Evolutionary conservation across 1,140 invertebrate species (phyloP), one percentile per base, ranked within the genome.

Genomic region (Ostrea edulis): DNA sequence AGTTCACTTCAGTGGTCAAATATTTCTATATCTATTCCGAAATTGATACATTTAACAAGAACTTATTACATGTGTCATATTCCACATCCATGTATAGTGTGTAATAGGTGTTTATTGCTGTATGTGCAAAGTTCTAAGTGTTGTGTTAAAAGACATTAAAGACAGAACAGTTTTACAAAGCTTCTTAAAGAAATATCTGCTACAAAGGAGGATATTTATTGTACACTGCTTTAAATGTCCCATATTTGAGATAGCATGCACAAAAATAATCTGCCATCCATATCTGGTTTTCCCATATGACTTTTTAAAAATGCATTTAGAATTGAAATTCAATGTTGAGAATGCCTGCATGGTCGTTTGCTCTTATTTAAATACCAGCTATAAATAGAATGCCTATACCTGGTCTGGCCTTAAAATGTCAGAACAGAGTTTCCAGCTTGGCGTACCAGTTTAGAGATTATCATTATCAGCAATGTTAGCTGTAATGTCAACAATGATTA

Each of bases 231-330:
- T 35, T 51, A 35, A 81, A 51, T 51, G 44, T 81, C 44, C 71
- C 17, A 81, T 22, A 35, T 35, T 22, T 22, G 9, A 81, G 25
- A 51, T 29, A 81, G 14, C n/a, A 35, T 2, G 25, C 52, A 22
- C 82, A 53, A 29, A 25, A 83, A 83, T 83, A 83, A 83, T 83
- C 44, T 53, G 29, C 8, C 35, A n/a, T 83, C n/a, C 17, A 53
- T 52, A 83, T 83, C 52, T n/a, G 52, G 82, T 83, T 83, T 77
- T 77, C 29, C 68, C 68, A 77, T 20, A 62, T 17, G 55, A 62
- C n/a, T 62, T 58, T 58, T 62, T 62, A 62, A 62, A 62, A 62
- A 62, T 62, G 55, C 14, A 20, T 20, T 62, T n/a, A 20, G 55
- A 62, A 62, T 77, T 8, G 14, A 77, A 77, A 71, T 8, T 22